Evolutionary conservation across 2,797 vertebrate genomes (phyloP).

Genomic region (Carduelis carduelis): DNA sequence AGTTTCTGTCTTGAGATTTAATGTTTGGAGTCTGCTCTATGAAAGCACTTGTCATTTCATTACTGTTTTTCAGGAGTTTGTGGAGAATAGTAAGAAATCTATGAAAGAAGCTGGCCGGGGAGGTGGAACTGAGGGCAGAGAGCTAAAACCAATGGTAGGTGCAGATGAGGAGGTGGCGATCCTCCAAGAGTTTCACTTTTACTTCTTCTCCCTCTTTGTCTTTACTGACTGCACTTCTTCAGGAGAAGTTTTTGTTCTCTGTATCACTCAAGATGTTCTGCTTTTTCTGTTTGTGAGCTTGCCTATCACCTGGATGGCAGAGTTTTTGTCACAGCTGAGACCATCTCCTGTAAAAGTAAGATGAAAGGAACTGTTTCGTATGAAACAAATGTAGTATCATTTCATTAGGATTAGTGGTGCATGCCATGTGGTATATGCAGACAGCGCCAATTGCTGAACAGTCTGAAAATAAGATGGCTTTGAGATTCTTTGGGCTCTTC

Average conservation of each 20-base stretch:
- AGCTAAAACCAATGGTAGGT: slow-evolving; percentile 99
- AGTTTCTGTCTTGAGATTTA: neutral
- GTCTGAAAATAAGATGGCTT: slow-evolving; percentile 6
- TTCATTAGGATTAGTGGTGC: slow-evolving; percentile 2
- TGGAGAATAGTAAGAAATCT: slow-evolving; percentile 91
- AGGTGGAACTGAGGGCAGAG: slow-evolving; percentile 84
- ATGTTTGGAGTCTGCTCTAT: neutral
- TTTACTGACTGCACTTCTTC: slow-evolving; percentile 91
- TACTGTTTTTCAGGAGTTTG: slow-evolving; percentile 86
- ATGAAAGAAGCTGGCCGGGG: slow-evolving; percentile 84
- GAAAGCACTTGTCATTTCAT: neutral
- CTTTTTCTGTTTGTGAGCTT: slow-evolving; percentile 94
- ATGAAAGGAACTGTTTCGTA: slow-evolving; percentile 76
- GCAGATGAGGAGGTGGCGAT: slow-evolving; percentile 82
- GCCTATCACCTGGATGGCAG: slow-evolving; percentile 91
- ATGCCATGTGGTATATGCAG: neutral
- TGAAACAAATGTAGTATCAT: neutral
- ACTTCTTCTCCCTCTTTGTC: slow-evolving; percentile 90
- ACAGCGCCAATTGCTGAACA: neutral
- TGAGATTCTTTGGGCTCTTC: neutral
- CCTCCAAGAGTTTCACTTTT: slow-evolving; percentile 92
- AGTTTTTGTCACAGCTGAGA: slow-evolving; percentile 86
- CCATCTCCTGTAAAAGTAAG: slow-evolving; percentile 80
- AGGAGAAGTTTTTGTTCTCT: slow-evolving; percentile 84
- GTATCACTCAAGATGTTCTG: slow-evolving; percentile 89